A percentile compares a stretch with the other conserved stretches of the same genome.
Conservation (phyloP, 2,888 invertebrate species). For the Cataglyphis rosenhaueri region DNA sequence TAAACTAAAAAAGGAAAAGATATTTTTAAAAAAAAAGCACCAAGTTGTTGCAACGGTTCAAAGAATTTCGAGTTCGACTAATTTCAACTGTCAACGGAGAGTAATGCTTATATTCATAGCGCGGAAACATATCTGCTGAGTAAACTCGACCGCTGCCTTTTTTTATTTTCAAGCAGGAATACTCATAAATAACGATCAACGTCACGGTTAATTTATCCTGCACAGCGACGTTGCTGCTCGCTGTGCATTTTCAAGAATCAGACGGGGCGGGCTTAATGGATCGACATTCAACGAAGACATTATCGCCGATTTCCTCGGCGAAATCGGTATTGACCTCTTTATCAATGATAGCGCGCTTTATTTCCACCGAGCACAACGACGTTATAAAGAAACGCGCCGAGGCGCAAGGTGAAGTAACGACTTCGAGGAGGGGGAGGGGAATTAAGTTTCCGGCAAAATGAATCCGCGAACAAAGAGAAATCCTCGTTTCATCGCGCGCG, state of each 20-base stretch:
- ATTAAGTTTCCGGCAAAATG: constrained; percentile 65
- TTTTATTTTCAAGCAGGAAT: constrained; percentile 24
- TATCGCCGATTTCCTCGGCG: constrained; percentile 35
- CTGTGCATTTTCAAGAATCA: constrained; percentile 51
- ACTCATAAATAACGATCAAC: constrained; percentile 54
- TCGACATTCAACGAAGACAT: constrained; percentile 44
- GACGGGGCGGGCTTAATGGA: constrained; percentile 40
- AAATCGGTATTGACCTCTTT: constrained; percentile 64
- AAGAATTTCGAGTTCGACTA: constrained; percentile 18
- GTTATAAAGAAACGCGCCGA: neutral
- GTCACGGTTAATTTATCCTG: constrained; percentile 52
- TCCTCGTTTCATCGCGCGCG: constrained; percentile 40
- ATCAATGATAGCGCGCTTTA: constrained; percentile 34
- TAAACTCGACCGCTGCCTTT: constrained; percentile 15
- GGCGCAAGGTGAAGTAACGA: constrained; percentile 18
- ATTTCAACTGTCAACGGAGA: constrained; percentile 14
- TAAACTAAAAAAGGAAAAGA: neutral
- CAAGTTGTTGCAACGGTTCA: neutral
- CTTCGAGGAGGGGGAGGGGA: constrained; percentile 20
- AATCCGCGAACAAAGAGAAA: constrained; percentile 50
- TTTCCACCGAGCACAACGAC: constrained; percentile 38
- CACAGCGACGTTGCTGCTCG: constrained; percentile 20
- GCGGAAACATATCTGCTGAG: constrained; percentile 39
- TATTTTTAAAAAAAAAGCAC: neutral
- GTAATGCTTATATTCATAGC: constrained; percentile 37